phyloP scores from a whole-genome alignment of 1,140 invertebrate genomes.

The Diploscapter pachys region DNA sequence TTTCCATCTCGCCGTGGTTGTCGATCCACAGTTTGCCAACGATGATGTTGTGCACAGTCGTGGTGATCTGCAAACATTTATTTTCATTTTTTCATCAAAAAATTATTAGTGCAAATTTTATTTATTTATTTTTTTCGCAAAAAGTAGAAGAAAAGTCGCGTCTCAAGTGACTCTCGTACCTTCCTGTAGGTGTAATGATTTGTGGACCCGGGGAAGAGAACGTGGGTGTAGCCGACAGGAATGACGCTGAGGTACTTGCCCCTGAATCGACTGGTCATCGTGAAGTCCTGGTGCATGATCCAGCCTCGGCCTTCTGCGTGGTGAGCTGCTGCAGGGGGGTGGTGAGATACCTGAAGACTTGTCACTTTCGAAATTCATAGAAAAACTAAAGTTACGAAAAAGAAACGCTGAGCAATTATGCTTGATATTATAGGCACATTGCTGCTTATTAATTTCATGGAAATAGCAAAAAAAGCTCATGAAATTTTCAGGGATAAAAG shows the following conservation, averaged over 20 bases:
- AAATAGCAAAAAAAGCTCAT: not conserved
- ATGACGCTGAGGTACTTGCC: constrained; percentile 92
- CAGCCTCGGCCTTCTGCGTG: constrained; percentile 81
- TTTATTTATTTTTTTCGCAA: not conserved
- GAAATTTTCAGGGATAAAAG: not conserved
- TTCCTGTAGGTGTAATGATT: constrained; percentile 96
- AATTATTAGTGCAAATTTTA: too few relatives aligned
- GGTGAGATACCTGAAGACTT: constrained; percentile 78
- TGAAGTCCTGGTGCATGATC: constrained; percentile 95
- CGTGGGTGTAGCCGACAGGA: constrained; percentile 80
- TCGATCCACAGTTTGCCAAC: constrained; percentile 99
- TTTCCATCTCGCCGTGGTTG: constrained; percentile 98
- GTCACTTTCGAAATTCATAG: not conserved
- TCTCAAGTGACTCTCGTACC: constrained; percentile 1
- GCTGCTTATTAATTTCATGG: not conserved
- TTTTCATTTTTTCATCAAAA: not conserved
- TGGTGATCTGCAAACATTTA: constrained; percentile 70
- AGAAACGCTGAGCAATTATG: not conserved
- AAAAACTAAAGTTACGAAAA: constrained; percentile 14
- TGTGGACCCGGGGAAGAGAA: constrained; percentile 62
- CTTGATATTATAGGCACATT: not conserved
- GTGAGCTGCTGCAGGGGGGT: constrained; percentile 92
- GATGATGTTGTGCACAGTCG: constrained; percentile 94
- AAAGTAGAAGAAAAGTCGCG: not conserved
- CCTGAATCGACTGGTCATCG: constrained; percentile 94